phyloP scores from a whole-genome alignment of 2,888 invertebrate species.

The Incurvaria masculella region DNA sequence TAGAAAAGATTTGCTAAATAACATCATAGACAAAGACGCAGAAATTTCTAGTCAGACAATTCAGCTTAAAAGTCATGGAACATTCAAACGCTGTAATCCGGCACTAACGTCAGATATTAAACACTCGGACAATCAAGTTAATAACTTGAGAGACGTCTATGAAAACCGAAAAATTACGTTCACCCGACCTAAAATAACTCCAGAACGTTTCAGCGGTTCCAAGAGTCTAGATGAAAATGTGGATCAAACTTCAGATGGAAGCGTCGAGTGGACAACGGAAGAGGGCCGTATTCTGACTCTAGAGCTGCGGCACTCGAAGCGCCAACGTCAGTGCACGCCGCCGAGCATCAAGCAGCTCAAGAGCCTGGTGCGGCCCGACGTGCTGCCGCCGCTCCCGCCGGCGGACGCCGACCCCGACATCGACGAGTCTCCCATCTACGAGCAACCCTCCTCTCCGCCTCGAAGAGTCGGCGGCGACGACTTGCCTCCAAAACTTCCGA shows the following conservation, averaged over 20 bases:
- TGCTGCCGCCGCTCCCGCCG: slow-evolving; percentile 63
- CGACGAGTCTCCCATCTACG: slow-evolving; percentile 53
- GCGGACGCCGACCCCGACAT: no score
- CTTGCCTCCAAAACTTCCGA: slow-evolving; percentile 35
- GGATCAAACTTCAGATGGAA: slow-evolving; percentile 33
- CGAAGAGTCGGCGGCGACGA: slow-evolving; percentile 40
- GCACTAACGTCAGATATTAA: slow-evolving; percentile 26
- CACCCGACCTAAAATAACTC: slow-evolving; percentile 36
- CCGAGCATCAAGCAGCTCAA: slow-evolving; percentile 45
- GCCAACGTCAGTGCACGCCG: slow-evolving; percentile 63
- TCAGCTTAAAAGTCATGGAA: slow-evolving; percentile 64
- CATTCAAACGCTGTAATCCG: slow-evolving; percentile 57
- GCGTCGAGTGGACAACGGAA: slow-evolving; percentile 40
- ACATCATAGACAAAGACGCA: slow-evolving; percentile 25
- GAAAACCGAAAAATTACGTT: slow-evolving; percentile 58
- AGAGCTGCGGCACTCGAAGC: slow-evolving; percentile 68
- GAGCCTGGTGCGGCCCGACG: slow-evolving; percentile 60
- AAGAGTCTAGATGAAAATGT: slow-evolving; percentile 29
- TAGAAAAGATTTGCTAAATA: slow-evolving; percentile 33
- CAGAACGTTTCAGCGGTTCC: slow-evolving; percentile 29
- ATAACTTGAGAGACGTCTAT: slow-evolving; percentile 71
- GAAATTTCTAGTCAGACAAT: slow-evolving; percentile 47
- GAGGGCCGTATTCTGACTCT: slow-evolving; percentile 66
- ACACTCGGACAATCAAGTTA: slow-evolving; percentile 48
- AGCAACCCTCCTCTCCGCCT: slow-evolving; percentile 56